Conservation (phyloP, 2,797 vertebrate genomes). For the Premnoplex brunnescens region DNA sequence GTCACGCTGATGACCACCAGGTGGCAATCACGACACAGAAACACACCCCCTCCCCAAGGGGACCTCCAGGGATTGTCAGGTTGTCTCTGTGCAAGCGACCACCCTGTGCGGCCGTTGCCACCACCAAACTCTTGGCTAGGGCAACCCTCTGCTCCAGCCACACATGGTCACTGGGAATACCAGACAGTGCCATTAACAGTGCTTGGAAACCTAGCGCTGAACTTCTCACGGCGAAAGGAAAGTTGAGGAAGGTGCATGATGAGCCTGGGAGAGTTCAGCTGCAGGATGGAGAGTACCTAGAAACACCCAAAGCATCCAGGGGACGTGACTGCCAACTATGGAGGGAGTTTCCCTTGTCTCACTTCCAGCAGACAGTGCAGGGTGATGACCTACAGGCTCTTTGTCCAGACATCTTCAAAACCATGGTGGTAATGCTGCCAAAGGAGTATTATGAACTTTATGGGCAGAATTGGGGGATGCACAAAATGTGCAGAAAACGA, state of each 20-base stretch:
- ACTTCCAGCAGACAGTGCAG: background rate
- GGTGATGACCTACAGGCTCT: background rate
- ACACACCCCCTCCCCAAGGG: conserved; percentile 56
- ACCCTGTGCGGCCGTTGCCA: background rate
- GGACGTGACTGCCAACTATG: background rate
- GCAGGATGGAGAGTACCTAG: background rate
- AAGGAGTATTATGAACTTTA: background rate
- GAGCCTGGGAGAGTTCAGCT: background rate
- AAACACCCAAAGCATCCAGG: background rate
- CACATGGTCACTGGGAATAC: background rate
- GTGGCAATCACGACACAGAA: conserved; percentile 72
- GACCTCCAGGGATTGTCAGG: background rate
- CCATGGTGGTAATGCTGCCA: background rate
- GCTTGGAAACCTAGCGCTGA: background rate
- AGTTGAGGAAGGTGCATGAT: background rate
- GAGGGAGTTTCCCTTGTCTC: background rate
- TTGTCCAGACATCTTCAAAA: background rate
- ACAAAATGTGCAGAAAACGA: background rate
- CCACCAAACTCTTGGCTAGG: background rate
- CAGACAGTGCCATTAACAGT: background rate
- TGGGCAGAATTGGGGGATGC: background rate
- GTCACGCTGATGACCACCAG: conserved; percentile 66
- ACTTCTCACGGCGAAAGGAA: background rate
- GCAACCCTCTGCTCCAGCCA: background rate
- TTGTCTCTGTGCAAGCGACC: background rate